phyloP scores from a whole-genome alignment of 2,113 vertebrate genomes.

The Cercopithecus mona region DNA sequence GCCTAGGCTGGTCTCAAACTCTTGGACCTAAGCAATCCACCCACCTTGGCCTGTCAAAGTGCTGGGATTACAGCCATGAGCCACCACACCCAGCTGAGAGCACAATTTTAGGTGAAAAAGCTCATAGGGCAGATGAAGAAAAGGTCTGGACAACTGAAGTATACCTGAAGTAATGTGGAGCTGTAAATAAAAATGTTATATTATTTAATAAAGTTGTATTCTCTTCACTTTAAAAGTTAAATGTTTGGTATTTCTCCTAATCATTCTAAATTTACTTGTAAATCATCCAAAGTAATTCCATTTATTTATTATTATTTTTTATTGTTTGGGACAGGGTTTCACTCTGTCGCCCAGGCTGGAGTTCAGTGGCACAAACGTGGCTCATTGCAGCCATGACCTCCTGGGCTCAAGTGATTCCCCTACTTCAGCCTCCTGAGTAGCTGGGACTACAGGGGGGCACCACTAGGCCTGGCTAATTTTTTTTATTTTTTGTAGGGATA shows the following conservation, averaged over 20 bases:
- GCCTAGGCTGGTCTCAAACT: no score
- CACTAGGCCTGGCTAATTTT: neutral
- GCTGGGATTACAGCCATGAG: no score
- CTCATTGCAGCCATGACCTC: neutral
- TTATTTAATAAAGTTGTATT: constrained; percentile 26
- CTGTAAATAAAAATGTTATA: neutral
- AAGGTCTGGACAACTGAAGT: neutral
- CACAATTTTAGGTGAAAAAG: neutral
- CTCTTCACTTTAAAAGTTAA: constrained; percentile 17
- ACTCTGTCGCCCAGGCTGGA: neutral
- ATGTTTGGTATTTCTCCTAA: neutral
- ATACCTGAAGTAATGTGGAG: neutral
- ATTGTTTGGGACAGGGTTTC: neutral
- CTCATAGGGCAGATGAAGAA: neutral
- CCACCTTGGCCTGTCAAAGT: no score
- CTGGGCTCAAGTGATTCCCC: neutral
- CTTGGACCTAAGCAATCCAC: no score
- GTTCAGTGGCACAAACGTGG: neutral
- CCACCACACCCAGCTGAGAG: neutral
- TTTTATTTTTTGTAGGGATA: neutral
- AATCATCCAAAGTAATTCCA: neutral
- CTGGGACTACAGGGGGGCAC: neutral
- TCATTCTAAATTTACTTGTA: neutral
- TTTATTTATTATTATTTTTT: no score
- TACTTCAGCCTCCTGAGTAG: neutral